Conservation (phyloP, 1,140 invertebrate species). For the Bombus haemorrhoidalis region DNA sequence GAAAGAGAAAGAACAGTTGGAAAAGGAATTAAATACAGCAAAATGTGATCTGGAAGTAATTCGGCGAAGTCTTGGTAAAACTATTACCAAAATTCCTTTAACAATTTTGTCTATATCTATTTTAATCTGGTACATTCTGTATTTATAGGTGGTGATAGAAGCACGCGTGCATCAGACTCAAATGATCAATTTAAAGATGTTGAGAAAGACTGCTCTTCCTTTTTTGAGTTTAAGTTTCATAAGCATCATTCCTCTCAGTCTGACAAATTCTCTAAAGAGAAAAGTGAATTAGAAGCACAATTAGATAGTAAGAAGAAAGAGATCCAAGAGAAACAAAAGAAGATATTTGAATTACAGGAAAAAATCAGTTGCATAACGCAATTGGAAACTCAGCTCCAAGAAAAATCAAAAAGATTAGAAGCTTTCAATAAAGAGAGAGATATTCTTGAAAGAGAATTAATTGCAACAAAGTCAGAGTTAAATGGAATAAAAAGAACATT, state of each 20-base stretch:
- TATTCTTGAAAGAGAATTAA: slow-evolving; percentile 83
- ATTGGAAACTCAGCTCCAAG: slow-evolving; percentile 81
- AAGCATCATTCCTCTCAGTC: slow-evolving; percentile 45
- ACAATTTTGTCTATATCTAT: not conserved
- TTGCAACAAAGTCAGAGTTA: slow-evolving; percentile 78
- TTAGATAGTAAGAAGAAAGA: slow-evolving; percentile 82
- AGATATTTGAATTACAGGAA: slow-evolving; percentile 81
- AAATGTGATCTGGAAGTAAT: slow-evolving; percentile 74
- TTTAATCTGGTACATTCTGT: not conserved
- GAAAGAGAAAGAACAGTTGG: slow-evolving; percentile 79
- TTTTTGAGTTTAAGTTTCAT: slow-evolving; percentile 46
- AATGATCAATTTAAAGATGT: slow-evolving; percentile 13
- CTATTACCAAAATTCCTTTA: not conserved
- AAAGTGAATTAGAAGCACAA: slow-evolving; percentile 75
- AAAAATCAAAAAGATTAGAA: slow-evolving; percentile 81
- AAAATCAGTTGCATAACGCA: slow-evolving; percentile 71
- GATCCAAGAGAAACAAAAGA: slow-evolving; percentile 83
- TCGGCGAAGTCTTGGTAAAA: slow-evolving; percentile 73
- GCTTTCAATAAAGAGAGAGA: slow-evolving; percentile 81
- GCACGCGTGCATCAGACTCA: not conserved
- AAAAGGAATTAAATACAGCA: slow-evolving; percentile 81
- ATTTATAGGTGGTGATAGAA: slow-evolving; percentile 7
- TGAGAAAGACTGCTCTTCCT: slow-evolving; percentile 3
- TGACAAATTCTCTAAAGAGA: slow-evolving; percentile 66
- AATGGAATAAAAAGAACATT: slow-evolving; percentile 75